A percentile compares a stretch with the other conserved stretches of the same genome.
phyloP scores from a whole-genome alignment of 2,113 vertebrate genomes.

The Sula dactylatra region DNA sequence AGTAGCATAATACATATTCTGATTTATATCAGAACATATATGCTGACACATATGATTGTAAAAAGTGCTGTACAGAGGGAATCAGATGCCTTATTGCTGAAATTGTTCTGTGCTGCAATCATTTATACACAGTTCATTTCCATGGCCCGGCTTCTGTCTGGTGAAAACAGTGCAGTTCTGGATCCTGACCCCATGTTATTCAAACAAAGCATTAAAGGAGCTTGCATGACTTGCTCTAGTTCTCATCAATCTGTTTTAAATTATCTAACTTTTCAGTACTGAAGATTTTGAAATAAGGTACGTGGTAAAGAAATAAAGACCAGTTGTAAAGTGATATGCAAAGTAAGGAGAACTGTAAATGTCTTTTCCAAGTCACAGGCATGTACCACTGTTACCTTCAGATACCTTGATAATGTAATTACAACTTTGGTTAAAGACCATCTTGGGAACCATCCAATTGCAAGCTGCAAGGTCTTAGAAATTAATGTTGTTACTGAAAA shows the following conservation, averaged over 20 bases:
- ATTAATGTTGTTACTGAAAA: background rate
- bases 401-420: background rate
- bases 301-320: background rate
- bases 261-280: background rate
- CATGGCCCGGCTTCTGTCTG: background rate
- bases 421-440: background rate
- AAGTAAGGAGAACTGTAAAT: background rate
- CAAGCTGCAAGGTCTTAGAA: background rate
- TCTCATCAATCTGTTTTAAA: background rate
- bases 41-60: background rate
- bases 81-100: background rate
- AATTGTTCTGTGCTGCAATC: background rate
- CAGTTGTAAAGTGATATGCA: background rate
- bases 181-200: background rate
- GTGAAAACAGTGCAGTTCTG: background rate
- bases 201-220: background rate
- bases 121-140: background rate
- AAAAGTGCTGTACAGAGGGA: background rate
- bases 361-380: background rate
- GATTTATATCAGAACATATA: background rate
- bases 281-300: background rate
- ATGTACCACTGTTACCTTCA: background rate
- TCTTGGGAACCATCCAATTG: background rate
- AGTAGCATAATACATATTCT: background rate
- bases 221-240: background rate